Evolutionary conservation across 2,113 vertebrate species (phyloP), one percentile per base, ranked within the genome.

Genomic region (Osmerus eperlanus): DNA sequence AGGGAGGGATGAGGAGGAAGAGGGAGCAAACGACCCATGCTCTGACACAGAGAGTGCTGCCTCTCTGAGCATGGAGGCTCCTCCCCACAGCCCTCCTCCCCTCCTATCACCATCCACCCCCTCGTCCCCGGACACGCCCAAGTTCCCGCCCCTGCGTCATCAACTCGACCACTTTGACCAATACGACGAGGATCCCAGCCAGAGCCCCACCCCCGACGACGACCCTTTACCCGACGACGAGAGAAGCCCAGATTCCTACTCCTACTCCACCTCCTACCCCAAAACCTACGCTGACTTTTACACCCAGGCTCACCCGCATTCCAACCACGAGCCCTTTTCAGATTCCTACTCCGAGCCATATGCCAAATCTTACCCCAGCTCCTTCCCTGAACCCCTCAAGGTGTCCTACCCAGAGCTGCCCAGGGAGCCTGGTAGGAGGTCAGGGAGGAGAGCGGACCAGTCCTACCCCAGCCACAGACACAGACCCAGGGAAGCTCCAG

Each of bases 31-130:
- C 0, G 78, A 84, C 52, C 79, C 83, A 8, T 91, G 87, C 74
- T 88, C 89, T 0, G 87, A 91, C 77, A 90, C 90, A 0, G 90
- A 90, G 81, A 92, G 90, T 19, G 84, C 83, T 0, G 88, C 88
- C 18, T 91, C 90, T 0, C 86, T 92, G 56, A 91, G 89, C n/a
- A 84, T 91, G 81, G 91, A 92, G 0, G 90, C 87, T 47, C 91
- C 89, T 28, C 90, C 91, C 4, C 89, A 88, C 80, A 87, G 85
- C 62, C 89, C 87, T 0, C 88, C 90, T 1, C 89, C 89, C 0
- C 89, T 82, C 66, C 88, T 89, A 3, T 89, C 87, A 0, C 85
- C 89, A 1, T 87, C 88, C 29, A 84, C 89, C 25, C 87, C 88
- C 13, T 87, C 88, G 0, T 89, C 90, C 53, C 82, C 87, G 0